Conservation (phyloP, 1,140 invertebrate genomes). For the Solenopsis invicta region DNA sequence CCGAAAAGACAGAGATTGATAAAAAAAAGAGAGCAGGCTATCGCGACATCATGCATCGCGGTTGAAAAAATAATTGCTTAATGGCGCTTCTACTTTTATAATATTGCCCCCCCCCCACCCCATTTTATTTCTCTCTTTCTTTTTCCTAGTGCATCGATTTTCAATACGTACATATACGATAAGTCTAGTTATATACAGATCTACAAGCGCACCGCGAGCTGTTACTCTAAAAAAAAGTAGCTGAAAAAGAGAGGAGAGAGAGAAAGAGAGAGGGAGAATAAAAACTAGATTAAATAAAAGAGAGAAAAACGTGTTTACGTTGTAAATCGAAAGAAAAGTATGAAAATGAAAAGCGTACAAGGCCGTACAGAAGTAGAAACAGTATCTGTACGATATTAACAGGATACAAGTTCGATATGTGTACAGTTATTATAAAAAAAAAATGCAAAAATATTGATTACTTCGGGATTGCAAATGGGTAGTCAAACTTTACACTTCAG, state of each 20-base stretch:
- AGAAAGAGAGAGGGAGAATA: background rate
- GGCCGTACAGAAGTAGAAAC: background rate
- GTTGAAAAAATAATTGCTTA: background rate
- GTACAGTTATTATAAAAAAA: background rate
- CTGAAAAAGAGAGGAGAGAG: background rate
- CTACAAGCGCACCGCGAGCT: background rate
- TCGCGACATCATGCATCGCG: background rate
- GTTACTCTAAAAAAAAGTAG: background rate
- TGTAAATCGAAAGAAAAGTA: background rate
- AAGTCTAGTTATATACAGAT: background rate
- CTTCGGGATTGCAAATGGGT: background rate
- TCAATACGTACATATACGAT: background rate
- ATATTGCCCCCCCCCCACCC: background rate
- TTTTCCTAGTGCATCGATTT: slow-evolving; percentile 14
- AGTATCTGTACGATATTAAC: background rate
- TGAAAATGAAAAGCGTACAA: background rate
- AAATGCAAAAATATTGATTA: background rate
- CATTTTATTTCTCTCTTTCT: background rate
- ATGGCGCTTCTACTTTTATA: background rate
- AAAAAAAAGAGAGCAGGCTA: background rate
- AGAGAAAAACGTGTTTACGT: background rate
- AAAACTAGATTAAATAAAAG: background rate
- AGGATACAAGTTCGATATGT: background rate
- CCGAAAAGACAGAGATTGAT: background rate
- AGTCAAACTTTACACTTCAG: background rate